phyloP scores from a whole-genome alignment of 1,140 invertebrate genomes.

The Rhyzopertha dominica region DNA sequence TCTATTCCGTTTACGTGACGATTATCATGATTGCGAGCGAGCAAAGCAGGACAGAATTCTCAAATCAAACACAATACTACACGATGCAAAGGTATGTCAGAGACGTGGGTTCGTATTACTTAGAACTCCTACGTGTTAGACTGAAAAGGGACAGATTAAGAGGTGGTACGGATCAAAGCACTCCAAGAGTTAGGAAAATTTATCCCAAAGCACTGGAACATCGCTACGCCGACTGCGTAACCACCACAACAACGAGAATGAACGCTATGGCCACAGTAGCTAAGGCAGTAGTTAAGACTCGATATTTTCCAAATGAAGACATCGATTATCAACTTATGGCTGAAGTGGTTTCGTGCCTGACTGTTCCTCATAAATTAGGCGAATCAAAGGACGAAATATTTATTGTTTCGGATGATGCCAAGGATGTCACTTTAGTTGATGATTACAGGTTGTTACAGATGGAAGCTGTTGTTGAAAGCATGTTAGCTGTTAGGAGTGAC shows the following conservation, averaged over 20 bases:
- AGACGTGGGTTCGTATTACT: neutral
- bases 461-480: too few species aligned
- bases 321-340: too few species aligned
- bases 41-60: slow-evolving; percentile 2
- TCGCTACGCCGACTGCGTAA: neutral
- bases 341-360: too few species aligned
- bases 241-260: neutral
- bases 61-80: slow-evolving; percentile 1
- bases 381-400: too few species aligned
- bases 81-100: neutral
- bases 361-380: too few species aligned
- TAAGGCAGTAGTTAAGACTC: too few species aligned
- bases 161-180: neutral
- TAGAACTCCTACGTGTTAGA: neutral
- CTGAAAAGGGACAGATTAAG: neutral
- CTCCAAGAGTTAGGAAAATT: too few species aligned
- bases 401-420: too few species aligned
- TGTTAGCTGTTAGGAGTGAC: too few species aligned
- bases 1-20: slow-evolving; percentile 22
- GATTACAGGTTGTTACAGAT: too few species aligned
- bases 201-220: neutral
- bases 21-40: slow-evolving; percentile 18
- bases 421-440: too few species aligned
- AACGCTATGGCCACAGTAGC: slow-evolving; percentile 6
- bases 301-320: too few species aligned